Percentiles rank a stretch among this genome's conserved stretches.
Conservation (phyloP, 2,113 vertebrate genomes). For the Calidris pygmaea region DNA sequence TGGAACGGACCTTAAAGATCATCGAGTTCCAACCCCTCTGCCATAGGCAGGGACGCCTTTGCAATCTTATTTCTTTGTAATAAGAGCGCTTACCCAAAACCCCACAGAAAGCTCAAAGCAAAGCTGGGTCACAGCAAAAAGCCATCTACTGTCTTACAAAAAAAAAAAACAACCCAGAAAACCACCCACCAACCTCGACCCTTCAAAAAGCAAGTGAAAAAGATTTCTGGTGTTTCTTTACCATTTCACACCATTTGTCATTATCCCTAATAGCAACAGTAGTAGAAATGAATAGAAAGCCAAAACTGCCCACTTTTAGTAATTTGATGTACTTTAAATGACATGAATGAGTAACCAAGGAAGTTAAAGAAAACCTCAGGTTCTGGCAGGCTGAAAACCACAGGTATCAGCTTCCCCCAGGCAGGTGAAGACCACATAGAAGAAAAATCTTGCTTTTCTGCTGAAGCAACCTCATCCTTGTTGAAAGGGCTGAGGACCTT, state of each 20-base stretch:
- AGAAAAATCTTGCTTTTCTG: not conserved
- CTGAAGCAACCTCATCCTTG: not conserved
- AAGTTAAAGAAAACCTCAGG: slow-evolving; percentile 24
- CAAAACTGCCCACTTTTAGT: not conserved
- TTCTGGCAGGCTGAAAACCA: slow-evolving; percentile 5
- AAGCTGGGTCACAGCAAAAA: not conserved
- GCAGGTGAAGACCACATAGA: not conserved
- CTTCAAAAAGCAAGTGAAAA: not conserved
- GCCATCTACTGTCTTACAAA: not conserved
- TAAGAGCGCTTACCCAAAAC: not conserved
- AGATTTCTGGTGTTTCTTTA: not conserved
- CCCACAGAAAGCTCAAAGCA: not conserved
- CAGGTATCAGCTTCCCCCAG: not conserved
- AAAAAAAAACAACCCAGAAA: not conserved
- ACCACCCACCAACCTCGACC: not conserved
- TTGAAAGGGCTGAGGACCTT: not conserved
- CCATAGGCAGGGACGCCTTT: not conserved
- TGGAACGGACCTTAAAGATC: no score
- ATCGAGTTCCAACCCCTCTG: no score
- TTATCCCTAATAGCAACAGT: not conserved
- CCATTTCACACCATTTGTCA: not conserved
- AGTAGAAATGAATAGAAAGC: not conserved
- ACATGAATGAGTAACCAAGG: slow-evolving; percentile 5
- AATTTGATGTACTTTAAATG: not conserved
- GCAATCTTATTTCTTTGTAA: not conserved